Percentiles rank a stretch among this genome's conserved stretches.
phyloP scores from a whole-genome alignment of 2,797 vertebrate species.

The Acanthiza pusilla region DNA sequence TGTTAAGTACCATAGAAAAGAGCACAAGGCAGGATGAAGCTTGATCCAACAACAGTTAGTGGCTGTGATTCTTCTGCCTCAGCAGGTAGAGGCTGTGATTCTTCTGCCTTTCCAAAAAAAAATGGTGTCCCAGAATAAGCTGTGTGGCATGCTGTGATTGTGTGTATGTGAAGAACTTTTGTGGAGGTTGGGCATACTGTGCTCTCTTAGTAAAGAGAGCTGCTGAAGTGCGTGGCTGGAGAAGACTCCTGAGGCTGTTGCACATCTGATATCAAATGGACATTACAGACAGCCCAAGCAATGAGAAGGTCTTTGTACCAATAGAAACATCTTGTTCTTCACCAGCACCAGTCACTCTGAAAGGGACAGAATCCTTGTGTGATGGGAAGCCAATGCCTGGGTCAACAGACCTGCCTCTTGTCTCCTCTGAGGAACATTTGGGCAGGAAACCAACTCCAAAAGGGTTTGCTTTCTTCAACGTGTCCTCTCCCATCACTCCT shows the following conservation, averaged over 20 bases:
- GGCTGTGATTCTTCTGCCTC: background rate
- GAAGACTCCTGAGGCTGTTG: background rate
- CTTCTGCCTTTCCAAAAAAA: background rate
- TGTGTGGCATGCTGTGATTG: background rate
- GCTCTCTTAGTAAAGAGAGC: background rate
- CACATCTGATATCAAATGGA: background rate
- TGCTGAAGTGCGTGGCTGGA: background rate
- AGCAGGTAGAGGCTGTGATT: background rate
- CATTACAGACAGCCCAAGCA: background rate
- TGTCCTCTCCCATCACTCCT: background rate
- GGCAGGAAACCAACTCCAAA: background rate
- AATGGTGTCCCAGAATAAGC: background rate
- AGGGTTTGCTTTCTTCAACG: background rate
- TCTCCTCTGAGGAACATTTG: background rate
- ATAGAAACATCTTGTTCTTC: background rate
- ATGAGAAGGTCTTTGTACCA: background rate
- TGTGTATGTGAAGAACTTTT: background rate
- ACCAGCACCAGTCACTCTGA: background rate
- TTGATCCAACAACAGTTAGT: background rate
- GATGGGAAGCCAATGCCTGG: background rate
- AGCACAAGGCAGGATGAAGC: background rate
- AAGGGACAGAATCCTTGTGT: background rate
- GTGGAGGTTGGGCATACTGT: background rate
- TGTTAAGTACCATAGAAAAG: background rate
- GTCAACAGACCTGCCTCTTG: background rate